Evolutionary conservation across 2,888 invertebrate genomes (phyloP), one percentile per base, ranked within the genome.

Genomic region (Ectemnius cavifrons): DNA sequence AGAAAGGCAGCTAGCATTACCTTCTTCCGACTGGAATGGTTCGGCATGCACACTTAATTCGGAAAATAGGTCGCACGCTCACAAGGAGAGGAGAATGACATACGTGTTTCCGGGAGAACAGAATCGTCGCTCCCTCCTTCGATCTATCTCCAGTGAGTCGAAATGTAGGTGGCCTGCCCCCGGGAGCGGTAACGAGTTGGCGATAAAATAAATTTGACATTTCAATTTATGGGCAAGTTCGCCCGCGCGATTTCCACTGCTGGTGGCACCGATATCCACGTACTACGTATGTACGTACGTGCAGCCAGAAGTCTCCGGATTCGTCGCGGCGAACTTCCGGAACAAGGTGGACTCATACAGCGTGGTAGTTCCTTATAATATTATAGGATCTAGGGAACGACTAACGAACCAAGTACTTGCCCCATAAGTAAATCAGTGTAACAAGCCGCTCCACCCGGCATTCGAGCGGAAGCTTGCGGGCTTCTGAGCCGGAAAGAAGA

Each of bases 391-490:
- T 59, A 71, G 75, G 72, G 73, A 73, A 77, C 75, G 68, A 76
- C 83, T 83, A 83, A 84, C 83, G 83, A 83, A 82, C 81, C 80
- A 81, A 84, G 77, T 77, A 79, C 68, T 72, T 72, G 77, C 69
- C 72, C 78, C 77, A 71, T 83, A 85, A 80, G 79, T 76, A 80
- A 85, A 85, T 84, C 79, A 85, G 78, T 77, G 79, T 82, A 85
- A 79, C 84, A 84, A 83, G 79, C 77, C 79, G 76, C 75, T 75
- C 73, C 75, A 79, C 73, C 75, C 71, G 64, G 59, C 71, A 73
- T 75, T 82, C 80, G 76, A 82, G 82, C 80, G 84, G 80, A 81
- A 84, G 79, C 75, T 73, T 64, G 77, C 74, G 64, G 62, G 67
- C 74, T 74, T 76, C 47, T 56, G 69, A 67, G 68, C 71, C 79